Conservation (phyloP, 2,888 invertebrate species). For the Agonopterix alstromeriana region DNA sequence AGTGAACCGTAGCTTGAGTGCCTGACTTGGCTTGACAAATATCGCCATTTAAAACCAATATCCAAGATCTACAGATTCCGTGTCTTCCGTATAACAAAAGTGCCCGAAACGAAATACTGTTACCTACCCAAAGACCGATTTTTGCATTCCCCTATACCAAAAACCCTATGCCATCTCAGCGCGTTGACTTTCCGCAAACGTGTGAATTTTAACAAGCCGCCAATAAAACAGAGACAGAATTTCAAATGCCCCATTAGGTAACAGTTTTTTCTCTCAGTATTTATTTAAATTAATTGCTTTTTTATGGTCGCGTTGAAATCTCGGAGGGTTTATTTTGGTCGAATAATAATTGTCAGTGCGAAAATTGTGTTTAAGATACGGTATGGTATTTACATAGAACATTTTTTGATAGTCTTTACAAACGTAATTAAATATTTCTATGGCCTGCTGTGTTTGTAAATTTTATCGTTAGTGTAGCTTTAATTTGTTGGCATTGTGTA, state of each 20-base stretch:
- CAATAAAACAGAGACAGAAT: constrained; percentile 57
- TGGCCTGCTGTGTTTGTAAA: too few relatives aligned
- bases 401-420: neutral
- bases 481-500: too few relatives aligned
- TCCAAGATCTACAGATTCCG: too few relatives aligned
- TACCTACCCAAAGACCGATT: too few relatives aligned
- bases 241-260: constrained; percentile 47
- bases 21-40: too few relatives aligned
- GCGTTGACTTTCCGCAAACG: neutral
- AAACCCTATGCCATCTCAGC: neutral
- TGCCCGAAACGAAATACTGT: too few relatives aligned
- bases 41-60: too few relatives aligned
- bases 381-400: neutral
- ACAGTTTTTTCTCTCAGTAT: constrained; percentile 43
- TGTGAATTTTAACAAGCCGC: constrained; percentile 7
- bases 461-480: too few relatives aligned
- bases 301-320: constrained; percentile 43
- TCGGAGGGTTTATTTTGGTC: constrained; percentile 23
- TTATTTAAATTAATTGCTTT: constrained; percentile 68
- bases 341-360: constrained; percentile 7
- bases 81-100: too few relatives aligned
- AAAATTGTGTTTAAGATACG: constrained; percentile 11
- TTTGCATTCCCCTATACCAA: neutral
- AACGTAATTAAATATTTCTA: too few relatives aligned
- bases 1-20: too few relatives aligned